Evolutionary conservation across 2,888 invertebrate genomes (phyloP).

Genomic region (Aphelenchoides bicaudatus): DNA sequence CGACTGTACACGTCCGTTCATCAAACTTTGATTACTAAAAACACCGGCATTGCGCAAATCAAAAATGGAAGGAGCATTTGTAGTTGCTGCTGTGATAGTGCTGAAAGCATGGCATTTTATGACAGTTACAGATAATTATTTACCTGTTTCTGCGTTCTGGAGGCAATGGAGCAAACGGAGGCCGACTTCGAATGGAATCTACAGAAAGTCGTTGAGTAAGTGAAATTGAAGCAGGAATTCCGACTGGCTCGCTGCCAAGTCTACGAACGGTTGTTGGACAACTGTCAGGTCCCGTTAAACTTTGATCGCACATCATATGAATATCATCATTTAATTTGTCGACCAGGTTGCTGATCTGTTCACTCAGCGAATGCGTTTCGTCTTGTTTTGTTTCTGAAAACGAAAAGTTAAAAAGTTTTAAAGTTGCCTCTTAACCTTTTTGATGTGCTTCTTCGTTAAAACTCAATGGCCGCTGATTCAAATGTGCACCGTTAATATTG

Average conservation of each 20-base stretch:
- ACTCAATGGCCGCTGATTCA: slow-evolving; percentile 8
- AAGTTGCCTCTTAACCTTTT: too few relatives aligned
- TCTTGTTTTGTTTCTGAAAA: background rate
- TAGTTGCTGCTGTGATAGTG: slow-evolving; percentile 60
- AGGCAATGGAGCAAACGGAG: slow-evolving; percentile 61
- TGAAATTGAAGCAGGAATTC: background rate
- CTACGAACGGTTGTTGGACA: background rate
- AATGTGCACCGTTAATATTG: too few relatives aligned
- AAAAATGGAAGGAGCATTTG: slow-evolving; percentile 55
- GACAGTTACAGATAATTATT: too few relatives aligned
- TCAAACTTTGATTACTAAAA: too few relatives aligned
- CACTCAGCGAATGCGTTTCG: background rate
- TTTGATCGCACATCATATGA: slow-evolving; percentile 8
- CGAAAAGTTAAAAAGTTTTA: background rate
- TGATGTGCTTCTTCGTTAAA: slow-evolving; percentile 1
- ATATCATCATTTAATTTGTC: slow-evolving; percentile 13
- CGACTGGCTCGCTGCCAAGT: background rate
- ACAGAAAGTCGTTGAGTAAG: slow-evolving; percentile 4
- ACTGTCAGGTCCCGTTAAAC: background rate
- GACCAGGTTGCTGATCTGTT: background rate
- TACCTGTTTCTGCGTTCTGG: slow-evolving; percentile 61
- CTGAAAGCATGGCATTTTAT: too few relatives aligned
- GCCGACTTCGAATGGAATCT: background rate
- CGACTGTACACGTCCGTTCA: too few relatives aligned
- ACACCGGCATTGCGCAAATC: too few relatives aligned